These are phyloP conservation scores for Edolisoma coerulescens DNA, from an alignment of 2,113 vertebrate genomes.

Conservation along the genomic window DNA sequence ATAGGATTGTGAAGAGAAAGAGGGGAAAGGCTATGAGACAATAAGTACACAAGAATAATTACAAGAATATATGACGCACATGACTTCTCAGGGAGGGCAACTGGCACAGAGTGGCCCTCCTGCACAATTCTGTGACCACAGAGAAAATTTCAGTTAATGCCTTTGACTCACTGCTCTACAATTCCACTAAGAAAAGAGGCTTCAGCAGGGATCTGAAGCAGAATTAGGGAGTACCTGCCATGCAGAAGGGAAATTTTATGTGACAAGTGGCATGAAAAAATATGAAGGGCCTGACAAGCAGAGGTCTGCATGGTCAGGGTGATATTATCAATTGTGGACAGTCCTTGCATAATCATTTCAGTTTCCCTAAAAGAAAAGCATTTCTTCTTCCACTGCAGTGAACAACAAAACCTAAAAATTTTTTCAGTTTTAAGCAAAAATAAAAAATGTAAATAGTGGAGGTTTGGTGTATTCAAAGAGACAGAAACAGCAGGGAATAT, in stretches of 20 bases:
- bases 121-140: neutral
- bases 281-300: neutral
- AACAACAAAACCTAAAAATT: neutral
- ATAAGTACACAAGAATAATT: neutral
- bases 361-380: neutral
- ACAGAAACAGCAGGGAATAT: neutral
- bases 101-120: neutral
- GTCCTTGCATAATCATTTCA: neutral
- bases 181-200: neutral
- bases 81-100: neutral
- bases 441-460: neutral
- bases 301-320: neutral
- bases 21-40: neutral
- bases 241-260: neutral
- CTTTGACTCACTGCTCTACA: neutral
- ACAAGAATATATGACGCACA: accelerated
- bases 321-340: neutral
- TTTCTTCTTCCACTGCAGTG: neutral
- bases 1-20: neutral
- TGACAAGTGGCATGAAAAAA: neutral
- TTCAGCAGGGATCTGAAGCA: neutral
- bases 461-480: neutral
- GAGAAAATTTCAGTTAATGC: neutral
- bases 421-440: neutral
- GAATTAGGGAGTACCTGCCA: neutral